These are phyloP conservation scores for Chloromyia formosa DNA, from an alignment of 2,888 invertebrate genomes.

Conservation along the genomic window DNA sequence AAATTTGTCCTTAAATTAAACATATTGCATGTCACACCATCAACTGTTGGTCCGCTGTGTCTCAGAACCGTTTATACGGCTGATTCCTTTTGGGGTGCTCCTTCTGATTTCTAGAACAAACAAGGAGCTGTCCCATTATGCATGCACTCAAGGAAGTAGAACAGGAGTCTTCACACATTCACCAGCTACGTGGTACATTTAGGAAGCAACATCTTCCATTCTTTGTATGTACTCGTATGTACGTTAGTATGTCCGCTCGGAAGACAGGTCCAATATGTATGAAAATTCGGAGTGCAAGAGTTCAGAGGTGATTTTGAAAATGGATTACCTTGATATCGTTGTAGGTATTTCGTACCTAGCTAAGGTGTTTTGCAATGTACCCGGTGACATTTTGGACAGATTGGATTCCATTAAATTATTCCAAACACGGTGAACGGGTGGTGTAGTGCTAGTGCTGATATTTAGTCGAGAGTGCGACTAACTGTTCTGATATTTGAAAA, in stretches of 20 bases:
- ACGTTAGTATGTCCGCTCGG: background rate
- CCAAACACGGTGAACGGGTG: too few species aligned
- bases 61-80: background rate
- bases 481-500: too few species aligned
- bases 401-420: slow-evolving; percentile 37
- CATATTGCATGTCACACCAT: slow-evolving; percentile 7
- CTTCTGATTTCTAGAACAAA: background rate
- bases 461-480: too few species aligned
- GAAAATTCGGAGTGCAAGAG: background rate
- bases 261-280: slow-evolving; percentile 5
- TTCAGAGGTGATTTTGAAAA: background rate
- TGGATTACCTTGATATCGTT: slow-evolving; percentile 1
- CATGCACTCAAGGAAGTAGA: slow-evolving; percentile 8
- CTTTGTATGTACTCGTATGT: background rate
- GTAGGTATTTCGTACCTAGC: too few species aligned
- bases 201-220: background rate
- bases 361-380: background rate
- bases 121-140: slow-evolving; percentile 6
- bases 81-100: background rate
- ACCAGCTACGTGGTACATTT: too few species aligned
- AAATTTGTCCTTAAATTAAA: slow-evolving; percentile 25
- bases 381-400: slow-evolving; percentile 29
- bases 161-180: background rate
- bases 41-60: background rate
- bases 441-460: too few species aligned